Conservation (phyloP, 2,888 invertebrate genomes). For the Pyrrhia umbra region DNA sequence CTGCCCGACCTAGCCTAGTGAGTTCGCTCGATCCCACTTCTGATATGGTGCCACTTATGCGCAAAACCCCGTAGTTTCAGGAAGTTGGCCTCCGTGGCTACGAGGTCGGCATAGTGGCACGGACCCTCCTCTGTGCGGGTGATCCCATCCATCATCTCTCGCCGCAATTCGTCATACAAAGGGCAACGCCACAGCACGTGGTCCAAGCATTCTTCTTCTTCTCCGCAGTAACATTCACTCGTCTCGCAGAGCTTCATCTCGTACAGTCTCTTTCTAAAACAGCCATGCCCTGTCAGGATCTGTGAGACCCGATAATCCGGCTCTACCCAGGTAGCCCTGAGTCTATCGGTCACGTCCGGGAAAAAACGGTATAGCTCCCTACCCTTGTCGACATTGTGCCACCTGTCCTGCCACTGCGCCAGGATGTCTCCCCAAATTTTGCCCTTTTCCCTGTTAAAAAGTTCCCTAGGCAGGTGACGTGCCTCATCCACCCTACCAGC, state of each 20-base stretch:
- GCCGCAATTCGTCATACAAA: not conserved
- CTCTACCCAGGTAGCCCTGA: no score
- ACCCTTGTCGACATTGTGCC: no score
- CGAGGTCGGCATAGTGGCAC: constrained; percentile 15
- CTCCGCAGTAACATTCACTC: no score
- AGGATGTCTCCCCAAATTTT: not conserved
- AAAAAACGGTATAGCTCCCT: no score
- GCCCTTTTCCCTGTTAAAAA: not conserved
- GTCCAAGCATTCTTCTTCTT: constrained; percentile 10
- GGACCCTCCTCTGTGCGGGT: constrained; percentile 4
- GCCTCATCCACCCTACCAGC: constrained; percentile 22
- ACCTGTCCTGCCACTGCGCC: constrained; percentile 47
- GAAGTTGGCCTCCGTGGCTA: constrained; percentile 5
- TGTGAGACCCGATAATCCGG: no score
- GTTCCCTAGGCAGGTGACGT: not conserved
- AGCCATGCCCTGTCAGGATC: no score
- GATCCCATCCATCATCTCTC: constrained; percentile 12
- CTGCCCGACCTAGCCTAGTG: not conserved
- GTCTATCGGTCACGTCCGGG: no score
- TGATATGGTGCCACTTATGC: not conserved
- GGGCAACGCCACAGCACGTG: constrained; percentile 29
- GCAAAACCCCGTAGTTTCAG: constrained; percentile 6
- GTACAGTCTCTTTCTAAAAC: no score
- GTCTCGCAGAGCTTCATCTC: no score
- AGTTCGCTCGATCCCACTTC: not conserved